Conservation (phyloP, 1,140 invertebrate species). For the Drosophila orena region DNA sequence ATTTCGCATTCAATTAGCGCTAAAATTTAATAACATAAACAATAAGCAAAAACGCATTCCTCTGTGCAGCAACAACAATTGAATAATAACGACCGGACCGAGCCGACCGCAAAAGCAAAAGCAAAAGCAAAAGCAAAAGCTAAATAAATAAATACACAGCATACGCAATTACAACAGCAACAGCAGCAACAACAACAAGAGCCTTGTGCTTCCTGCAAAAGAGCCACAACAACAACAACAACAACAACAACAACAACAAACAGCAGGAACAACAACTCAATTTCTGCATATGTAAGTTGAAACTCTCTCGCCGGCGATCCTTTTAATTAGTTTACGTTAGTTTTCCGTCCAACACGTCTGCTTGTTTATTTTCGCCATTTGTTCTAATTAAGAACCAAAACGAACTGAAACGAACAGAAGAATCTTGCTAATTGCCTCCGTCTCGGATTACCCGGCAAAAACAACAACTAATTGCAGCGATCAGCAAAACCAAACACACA, state of each 20-base stretch:
- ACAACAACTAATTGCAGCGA: conserved; percentile 21
- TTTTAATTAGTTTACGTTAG: conserved; percentile 75
- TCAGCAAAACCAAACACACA: conserved; percentile 6
- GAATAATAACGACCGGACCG: conserved; percentile 39
- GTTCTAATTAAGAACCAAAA: conserved; percentile 64
- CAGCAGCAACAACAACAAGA: conserved; percentile 22
- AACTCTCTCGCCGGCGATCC: conserved; percentile 55
- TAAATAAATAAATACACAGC: conserved; percentile 6
- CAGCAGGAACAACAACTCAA: conserved; percentile 60
- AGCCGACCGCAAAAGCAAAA: conserved; percentile 35
- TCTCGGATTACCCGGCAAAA: conserved; percentile 40
- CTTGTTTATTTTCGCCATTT: conserved; percentile 74
- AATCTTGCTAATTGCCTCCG: conserved; percentile 43
- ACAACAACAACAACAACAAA: conserved; percentile 41
- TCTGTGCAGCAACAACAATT: conserved; percentile 55
- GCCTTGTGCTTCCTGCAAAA: no score
- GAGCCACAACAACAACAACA: conserved; percentile 44
- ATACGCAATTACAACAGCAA: conserved; percentile 28
- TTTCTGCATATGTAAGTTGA: conserved; percentile 77
- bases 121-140: conserved; percentile 59
- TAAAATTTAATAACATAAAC: conserved; percentile 48
- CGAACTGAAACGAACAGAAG: conserved; percentile 20
- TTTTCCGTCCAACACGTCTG: conserved; percentile 35
- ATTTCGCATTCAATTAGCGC: conserved; percentile 72
- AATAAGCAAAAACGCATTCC: conserved; percentile 39